Evolutionary conservation across 1,140 invertebrate genomes (phyloP).

Genomic region (Brachionus asplanchnoidis): DNA sequence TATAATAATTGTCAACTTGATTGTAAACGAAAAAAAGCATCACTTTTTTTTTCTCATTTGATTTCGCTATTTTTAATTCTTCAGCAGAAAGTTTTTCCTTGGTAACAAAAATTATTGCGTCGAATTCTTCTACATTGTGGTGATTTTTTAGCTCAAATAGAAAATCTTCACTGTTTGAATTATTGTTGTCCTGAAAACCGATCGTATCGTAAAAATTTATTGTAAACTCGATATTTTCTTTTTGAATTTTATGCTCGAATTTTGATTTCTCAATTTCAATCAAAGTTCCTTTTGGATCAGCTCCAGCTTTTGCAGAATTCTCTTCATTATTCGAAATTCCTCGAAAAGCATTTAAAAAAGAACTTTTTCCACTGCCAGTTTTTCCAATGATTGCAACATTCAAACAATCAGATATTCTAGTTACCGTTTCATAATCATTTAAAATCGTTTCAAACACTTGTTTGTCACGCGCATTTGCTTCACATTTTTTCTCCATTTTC

Average conservation of each 20-base stretch:
- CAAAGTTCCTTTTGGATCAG: not conserved
- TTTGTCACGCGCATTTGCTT: not conserved
- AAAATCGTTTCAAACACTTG: not conserved
- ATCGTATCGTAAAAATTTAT: not conserved
- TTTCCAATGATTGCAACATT: constrained; percentile 4
- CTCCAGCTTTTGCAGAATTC: not conserved
- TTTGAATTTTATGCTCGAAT: not conserved
- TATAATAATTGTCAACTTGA: not conserved
- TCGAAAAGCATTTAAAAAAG: not conserved
- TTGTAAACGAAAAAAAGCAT: constrained; percentile 5
- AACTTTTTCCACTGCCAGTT: not conserved
- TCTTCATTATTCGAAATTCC: not conserved
- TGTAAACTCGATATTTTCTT: not conserved
- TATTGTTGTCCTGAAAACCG: not conserved
- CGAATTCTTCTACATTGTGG: not conserved
- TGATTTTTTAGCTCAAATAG: not conserved
- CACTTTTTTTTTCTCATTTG: not conserved
- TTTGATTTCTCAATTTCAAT: not conserved
- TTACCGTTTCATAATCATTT: not conserved
- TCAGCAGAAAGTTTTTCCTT: not conserved
- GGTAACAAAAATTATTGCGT: constrained; percentile 2
- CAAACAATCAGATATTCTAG: not conserved
- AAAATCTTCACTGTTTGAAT: not conserved
- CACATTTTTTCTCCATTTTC: not conserved
- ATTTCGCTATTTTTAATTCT: not conserved